Base-by-base conservation (phyloP, 1,140 invertebrate species). In the Laupala kohalensis region DNA sequence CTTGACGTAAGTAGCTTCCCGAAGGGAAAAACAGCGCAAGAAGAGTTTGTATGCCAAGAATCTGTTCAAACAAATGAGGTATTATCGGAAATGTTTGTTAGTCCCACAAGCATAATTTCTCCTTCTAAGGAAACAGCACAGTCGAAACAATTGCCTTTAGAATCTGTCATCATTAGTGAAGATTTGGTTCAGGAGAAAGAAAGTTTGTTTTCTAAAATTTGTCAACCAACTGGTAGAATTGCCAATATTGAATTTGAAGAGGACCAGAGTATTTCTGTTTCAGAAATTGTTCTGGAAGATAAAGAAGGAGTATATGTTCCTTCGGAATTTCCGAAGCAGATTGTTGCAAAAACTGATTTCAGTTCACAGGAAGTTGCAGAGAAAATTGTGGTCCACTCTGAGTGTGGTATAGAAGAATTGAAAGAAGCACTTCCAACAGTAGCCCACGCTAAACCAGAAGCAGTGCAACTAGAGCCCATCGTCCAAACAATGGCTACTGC, bases 81-180 rank as follows among this genome's bases (percentile, higher is more conserved):
- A 5, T n/a, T 71, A 28, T 53, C 73, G 28, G 66, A 75, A 23
- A 70, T 73, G 62, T 65, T 72, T 63, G 64, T 74, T 66, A 26
- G 67, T 28, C n/a, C 71, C 15, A 24, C 73, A 15, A 69, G 65
- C 23, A 6, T 25, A 27, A 28, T 23, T 53, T 25, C 30, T 28
- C 72, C 74, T 6, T 65, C 12, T 25, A 72, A 70, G 62, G 72
- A 74, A 74, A 27, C 37, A 53, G 76, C 74, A 69, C 70, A 75
- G 71, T 9, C 71, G 28, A 64, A 63, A 65, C 69, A 64, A 28
- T 64, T 70, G n/a, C 25, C 64, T 5, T 29, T 81, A 63, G 80
- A 85, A 77, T 80, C 79, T 73, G 76, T 81, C 5, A 72, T 82
- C 28, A 76, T 79, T 63, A 79, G 82, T 75, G 80, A 83, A 77